Percentiles rank a stretch among this genome's conserved stretches.
Evolutionary conservation across 1,140 invertebrate species (phyloP).

Genomic region (Drosophila parabipectinata): DNA sequence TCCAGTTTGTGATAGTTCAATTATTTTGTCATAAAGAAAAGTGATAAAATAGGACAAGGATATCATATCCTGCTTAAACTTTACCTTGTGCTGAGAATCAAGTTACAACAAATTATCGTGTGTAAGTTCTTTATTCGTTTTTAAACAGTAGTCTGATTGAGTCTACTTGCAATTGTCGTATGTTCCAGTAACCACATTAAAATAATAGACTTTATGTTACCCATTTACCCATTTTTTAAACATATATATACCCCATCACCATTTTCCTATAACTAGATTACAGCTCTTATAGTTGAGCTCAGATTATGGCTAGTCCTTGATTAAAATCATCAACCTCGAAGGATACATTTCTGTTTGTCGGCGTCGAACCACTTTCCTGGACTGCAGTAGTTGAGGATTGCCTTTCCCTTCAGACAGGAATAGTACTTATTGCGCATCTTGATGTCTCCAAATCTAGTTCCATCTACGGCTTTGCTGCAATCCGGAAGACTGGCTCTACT

Average conservation of each 20-base stretch:
- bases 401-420: slow-evolving; percentile 32
- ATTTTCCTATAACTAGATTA: slow-evolving; percentile 13
- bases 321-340: slow-evolving; percentile 13
- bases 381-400: slow-evolving; percentile 44
- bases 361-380: slow-evolving; percentile 54
- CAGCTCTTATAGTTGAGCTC: not conserved
- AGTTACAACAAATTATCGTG: not conserved
- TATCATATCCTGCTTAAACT: too few species aligned
- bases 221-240: slow-evolving; percentile 11
- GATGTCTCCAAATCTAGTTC: slow-evolving; percentile 24
- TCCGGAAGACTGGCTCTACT: not conserved
- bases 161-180: slow-evolving; percentile 1
- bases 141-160: not conserved
- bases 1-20: not conserved
- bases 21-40: not conserved
- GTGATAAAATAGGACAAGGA: too few species aligned
- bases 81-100: too few species aligned
- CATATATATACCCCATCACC: slow-evolving; percentile 18
- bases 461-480: slow-evolving; percentile 25
- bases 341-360: slow-evolving; percentile 25
- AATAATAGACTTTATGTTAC: slow-evolving; percentile 1
- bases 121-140: slow-evolving; percentile 14
- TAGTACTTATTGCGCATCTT: slow-evolving; percentile 55
- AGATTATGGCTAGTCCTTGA: not conserved
- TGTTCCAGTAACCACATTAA: slow-evolving; percentile 27